Conservation (phyloP, 2,888 invertebrate species). For the Neoascia interrupta region DNA sequence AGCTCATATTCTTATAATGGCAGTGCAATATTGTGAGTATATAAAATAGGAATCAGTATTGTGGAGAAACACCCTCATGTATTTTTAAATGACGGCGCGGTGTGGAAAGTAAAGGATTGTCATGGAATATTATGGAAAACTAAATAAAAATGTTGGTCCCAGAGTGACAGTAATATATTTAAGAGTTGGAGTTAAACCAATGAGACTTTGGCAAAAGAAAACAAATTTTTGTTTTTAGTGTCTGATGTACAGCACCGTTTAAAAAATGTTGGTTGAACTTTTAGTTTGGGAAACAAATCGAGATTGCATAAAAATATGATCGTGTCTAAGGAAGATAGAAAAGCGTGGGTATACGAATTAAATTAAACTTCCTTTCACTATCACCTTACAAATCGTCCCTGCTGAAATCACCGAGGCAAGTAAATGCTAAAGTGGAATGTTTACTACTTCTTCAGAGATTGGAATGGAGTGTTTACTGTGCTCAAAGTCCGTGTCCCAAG, state of each 20-base stretch:
- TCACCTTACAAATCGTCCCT: too few relatives aligned
- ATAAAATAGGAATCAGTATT: constrained; percentile 65
- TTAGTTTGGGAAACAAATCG: too few relatives aligned
- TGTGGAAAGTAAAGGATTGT: neutral
- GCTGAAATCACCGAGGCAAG: too few relatives aligned
- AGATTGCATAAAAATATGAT: too few relatives aligned
- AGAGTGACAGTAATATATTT: neutral
- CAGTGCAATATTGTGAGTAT: constrained; percentile 58
- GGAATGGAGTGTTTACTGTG: too few relatives aligned
- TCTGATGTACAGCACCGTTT: neutral
- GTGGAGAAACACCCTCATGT: constrained; percentile 52
- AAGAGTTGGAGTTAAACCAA: neutral
- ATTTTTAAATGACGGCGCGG: neutral
- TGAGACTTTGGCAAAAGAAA: neutral
- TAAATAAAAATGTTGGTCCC: constrained; percentile 12
- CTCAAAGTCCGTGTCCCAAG: too few relatives aligned
- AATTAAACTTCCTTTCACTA: too few relatives aligned
- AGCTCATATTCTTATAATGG: constrained; percentile 28
- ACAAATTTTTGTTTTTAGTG: neutral
- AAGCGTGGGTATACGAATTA: too few relatives aligned
- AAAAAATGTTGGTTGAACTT: too few relatives aligned
- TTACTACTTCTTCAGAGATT: too few relatives aligned
- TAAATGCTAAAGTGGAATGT: too few relatives aligned
- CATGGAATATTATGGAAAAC: neutral
- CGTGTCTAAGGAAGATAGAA: too few relatives aligned